phyloP scores from a whole-genome alignment of 2,888 invertebrate species.

The Thymelicus acteon region DNA sequence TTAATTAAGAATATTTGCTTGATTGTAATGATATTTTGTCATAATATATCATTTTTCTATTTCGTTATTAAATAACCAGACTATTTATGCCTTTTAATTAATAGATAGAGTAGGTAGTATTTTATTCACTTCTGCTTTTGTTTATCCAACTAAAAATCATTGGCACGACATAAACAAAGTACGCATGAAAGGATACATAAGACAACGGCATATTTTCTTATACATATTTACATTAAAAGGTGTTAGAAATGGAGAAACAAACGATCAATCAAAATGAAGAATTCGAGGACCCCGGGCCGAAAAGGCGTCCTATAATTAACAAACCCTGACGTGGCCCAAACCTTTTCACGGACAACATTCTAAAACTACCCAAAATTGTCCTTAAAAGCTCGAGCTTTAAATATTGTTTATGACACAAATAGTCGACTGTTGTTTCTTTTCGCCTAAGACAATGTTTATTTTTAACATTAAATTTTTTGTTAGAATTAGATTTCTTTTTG shows the following conservation, averaged over 20 bases:
- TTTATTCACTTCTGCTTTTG: no score
- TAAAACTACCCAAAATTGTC: slow-evolving; percentile 6
- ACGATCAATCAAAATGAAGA: neutral
- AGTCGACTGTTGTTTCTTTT: slow-evolving; percentile 14
- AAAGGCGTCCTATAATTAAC: neutral
- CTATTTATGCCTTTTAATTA: no score
- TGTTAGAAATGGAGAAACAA: neutral
- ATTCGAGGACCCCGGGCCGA: neutral
- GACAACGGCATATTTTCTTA: no score
- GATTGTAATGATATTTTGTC: no score
- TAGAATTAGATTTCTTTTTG: neutral
- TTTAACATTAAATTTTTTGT: no score
- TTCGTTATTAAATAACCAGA: no score
- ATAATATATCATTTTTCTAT: no score
- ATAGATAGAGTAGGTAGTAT: no score
- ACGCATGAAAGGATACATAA: no score
- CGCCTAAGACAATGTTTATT: neutral
- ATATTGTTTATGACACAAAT: slow-evolving; percentile 12
- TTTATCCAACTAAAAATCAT: no score
- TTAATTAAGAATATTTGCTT: neutral
- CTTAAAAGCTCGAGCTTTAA: neutral
- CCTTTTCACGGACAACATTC: slow-evolving; percentile 7
- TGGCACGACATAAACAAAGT: no score
- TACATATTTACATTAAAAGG: neutral
- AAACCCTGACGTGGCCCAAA: neutral